phyloP scores from a whole-genome alignment of 2,888 invertebrate species.

The Neoascia interrupta region DNA sequence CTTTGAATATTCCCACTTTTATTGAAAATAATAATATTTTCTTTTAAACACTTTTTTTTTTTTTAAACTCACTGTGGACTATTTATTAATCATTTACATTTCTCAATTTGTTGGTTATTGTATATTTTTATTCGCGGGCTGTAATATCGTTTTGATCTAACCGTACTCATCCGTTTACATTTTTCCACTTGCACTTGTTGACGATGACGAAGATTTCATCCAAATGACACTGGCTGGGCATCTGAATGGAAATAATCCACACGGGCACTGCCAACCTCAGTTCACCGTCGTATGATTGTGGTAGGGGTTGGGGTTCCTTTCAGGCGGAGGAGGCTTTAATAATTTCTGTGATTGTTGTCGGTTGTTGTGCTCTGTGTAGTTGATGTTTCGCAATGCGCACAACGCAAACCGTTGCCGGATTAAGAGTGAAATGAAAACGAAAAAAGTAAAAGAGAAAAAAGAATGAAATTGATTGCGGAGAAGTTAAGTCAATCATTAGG shows the following conservation, averaged over 20 bases:
- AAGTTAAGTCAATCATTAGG: slow-evolving; percentile 65
- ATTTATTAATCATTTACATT: slow-evolving; percentile 37
- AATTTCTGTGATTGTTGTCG: slow-evolving; percentile 66
- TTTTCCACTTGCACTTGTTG: slow-evolving; percentile 69
- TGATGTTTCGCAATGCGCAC: slow-evolving; percentile 66
- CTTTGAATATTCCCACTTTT: no score
- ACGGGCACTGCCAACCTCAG: slow-evolving; percentile 47
- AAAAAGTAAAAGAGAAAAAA: slow-evolving; percentile 35
- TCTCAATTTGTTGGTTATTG: slow-evolving; percentile 31
- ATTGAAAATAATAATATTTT: no score
- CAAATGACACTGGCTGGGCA: slow-evolving; percentile 60
- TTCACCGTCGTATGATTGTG: slow-evolving; percentile 44
- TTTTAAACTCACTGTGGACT: slow-evolving; percentile 1
- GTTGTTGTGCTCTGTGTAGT: slow-evolving; percentile 67
- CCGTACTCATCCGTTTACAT: slow-evolving; percentile 64
- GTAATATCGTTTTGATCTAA: slow-evolving; percentile 51
- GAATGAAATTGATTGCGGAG: slow-evolving; percentile 64
- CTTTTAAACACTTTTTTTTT: slow-evolving; percentile 4
- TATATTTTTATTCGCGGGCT: slow-evolving; percentile 57
- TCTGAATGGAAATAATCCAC: slow-evolving; percentile 59
- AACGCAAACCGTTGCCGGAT: slow-evolving; percentile 63
- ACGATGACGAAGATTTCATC: slow-evolving; percentile 59
- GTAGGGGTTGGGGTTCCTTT: slow-evolving; percentile 54
- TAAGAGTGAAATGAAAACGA: slow-evolving; percentile 61
- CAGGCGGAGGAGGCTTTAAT: slow-evolving; percentile 60